These are phyloP conservation scores for Ceratina calcarata DNA, from an alignment of 1,140 invertebrate species.

Conservation along the genomic window DNA sequence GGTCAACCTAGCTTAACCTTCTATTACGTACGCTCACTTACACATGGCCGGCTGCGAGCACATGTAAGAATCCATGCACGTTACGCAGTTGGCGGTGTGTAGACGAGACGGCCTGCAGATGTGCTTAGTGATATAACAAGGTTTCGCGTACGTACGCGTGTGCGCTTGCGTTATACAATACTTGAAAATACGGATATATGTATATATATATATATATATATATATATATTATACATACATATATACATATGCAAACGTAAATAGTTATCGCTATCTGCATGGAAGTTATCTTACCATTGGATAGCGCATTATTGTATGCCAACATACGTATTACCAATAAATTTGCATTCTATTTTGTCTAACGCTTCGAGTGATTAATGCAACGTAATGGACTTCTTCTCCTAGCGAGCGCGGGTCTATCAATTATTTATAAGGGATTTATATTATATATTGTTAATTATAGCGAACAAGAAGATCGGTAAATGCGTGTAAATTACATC, in stretches of 20 bases:
- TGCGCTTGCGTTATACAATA: not conserved
- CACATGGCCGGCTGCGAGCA: not conserved
- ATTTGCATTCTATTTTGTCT: conserved; percentile 21
- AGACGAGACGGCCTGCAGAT: conserved; percentile 10
- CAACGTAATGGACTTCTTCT: not conserved
- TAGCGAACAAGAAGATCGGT: not conserved
- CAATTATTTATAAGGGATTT: not conserved
- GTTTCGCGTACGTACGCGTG: not conserved
- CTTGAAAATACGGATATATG: not conserved
- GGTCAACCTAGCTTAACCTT: conserved; percentile 46
- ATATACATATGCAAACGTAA: not conserved
- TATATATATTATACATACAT: not conserved
- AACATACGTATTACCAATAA: not conserved
- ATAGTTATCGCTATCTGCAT: conserved; percentile 1
- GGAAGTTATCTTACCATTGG: conserved; percentile 8
- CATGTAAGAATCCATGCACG: not conserved
- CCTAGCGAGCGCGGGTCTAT: too few relatives aligned
- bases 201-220: not conserved
- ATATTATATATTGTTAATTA: not conserved
- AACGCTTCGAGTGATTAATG: not conserved
- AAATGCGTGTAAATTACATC: conserved; percentile 16
- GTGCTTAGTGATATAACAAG: conserved; percentile 33
- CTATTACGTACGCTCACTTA: conserved; percentile 21
- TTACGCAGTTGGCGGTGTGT: not conserved
- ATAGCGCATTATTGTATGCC: conserved; percentile 5